Percentiles rank a stretch among this genome's conserved stretches.
These are phyloP conservation scores for Apodemia duryi DNA, from an alignment of 2,888 invertebrate species.

Conservation along the genomic window DNA sequence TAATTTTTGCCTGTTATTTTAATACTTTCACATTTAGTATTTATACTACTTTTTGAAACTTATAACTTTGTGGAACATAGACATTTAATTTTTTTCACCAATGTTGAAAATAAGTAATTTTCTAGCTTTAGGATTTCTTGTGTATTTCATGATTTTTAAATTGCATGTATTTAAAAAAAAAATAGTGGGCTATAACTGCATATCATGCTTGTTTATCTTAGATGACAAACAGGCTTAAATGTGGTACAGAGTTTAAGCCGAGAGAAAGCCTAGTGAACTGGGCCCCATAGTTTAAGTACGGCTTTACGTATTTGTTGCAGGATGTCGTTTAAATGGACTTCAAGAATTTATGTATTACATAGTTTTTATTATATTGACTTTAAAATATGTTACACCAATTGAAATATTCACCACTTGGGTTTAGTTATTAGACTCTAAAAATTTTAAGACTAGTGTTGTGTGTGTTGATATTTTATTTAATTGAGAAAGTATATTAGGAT, in stretches of 20 bases:
- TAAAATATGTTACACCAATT: conserved; percentile 14
- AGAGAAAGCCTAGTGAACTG: conserved; percentile 56
- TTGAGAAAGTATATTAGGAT: too few species aligned
- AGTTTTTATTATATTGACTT: conserved; percentile 21
- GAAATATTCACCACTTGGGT: not conserved
- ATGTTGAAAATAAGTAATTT: not conserved
- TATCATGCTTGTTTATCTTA: conserved; percentile 58
- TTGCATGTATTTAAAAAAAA: conserved; percentile 31
- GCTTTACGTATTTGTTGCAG: conserved; percentile 46
- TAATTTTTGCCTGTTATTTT: too few species aligned
- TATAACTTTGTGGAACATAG: not conserved
- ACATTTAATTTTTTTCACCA: not conserved
- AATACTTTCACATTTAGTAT: too few species aligned
- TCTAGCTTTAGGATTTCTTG: not conserved
- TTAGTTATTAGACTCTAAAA: not conserved
- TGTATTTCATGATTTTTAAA: conserved; percentile 26
- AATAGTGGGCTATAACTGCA: conserved; percentile 47
- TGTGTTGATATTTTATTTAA: too few species aligned
- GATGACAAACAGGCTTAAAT: conserved; percentile 50
- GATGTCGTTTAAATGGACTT: conserved; percentile 22
- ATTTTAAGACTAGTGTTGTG: too few species aligned
- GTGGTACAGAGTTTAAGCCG: conserved; percentile 58
- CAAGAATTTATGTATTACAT: conserved; percentile 22
- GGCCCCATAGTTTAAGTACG: conserved; percentile 51
- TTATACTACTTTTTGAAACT: not conserved